Conservation (phyloP, 2,888 invertebrate species). For the Erebia aethiops region DNA sequence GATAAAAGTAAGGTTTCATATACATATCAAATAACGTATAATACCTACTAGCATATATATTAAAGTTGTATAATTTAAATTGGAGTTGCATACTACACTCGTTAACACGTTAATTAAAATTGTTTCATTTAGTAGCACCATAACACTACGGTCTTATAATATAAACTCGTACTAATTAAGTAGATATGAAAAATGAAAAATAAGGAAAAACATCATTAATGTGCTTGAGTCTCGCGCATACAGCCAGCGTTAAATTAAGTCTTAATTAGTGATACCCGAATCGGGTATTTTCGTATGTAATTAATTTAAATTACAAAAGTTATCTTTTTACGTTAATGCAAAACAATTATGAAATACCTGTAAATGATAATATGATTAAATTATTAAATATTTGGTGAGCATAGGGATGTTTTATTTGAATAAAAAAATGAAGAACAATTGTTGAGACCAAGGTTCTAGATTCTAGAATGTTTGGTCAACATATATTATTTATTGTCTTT, state of each 20-base stretch:
- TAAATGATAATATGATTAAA: conserved; percentile 18
- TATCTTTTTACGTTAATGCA: conserved; percentile 29
- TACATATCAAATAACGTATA: background rate
- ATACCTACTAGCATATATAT: background rate
- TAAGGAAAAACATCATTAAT: conserved; percentile 36
- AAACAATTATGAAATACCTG: conserved; percentile 12
- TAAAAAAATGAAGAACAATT: background rate
- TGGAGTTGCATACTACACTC: conserved; percentile 24
- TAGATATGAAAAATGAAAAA: conserved; percentile 38
- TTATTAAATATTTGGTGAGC: conserved; percentile 12
- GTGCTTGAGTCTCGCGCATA: conserved; percentile 31
- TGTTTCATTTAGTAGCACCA: conserved; percentile 28
- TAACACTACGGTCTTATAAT: conserved; percentile 28
- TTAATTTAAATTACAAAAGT: conserved; percentile 39
- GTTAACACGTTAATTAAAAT: conserved; percentile 33
- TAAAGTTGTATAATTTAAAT: conserved; percentile 22
- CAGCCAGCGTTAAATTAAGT: conserved; percentile 34
- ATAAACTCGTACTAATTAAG: conserved; percentile 38
- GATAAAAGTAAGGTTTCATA: too few species aligned
- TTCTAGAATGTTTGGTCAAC: too few species aligned
- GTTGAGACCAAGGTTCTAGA: too few species aligned
- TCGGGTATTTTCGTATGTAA: conserved; percentile 37
- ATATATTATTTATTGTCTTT: too few species aligned
- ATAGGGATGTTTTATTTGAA: background rate
- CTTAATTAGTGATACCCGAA: conserved; percentile 43